Evolutionary conservation across 2,888 invertebrate species (phyloP).

Genomic region (Drosophila pseudotalamancana): DNA sequence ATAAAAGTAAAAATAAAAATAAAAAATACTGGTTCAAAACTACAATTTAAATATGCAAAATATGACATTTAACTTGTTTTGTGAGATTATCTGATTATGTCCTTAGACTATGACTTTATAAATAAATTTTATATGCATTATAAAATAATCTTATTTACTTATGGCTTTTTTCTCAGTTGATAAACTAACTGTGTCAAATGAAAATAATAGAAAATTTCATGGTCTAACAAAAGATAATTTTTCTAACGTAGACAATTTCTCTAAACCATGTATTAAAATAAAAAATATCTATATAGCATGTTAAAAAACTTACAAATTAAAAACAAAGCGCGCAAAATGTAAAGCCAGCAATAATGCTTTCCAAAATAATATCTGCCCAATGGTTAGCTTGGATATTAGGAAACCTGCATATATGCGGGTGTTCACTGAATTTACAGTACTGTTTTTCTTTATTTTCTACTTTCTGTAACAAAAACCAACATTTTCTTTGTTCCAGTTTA

Average conservation of each 20-base stretch:
- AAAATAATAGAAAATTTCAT: not conserved
- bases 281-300: too few relatives aligned
- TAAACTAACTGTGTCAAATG: slow-evolving; percentile 6
- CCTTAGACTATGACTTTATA: not conserved
- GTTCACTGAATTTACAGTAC: too few relatives aligned
- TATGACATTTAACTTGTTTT: not conserved
- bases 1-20: not conserved
- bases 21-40: not conserved
- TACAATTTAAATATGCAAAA: not conserved
- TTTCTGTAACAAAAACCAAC: too few relatives aligned
- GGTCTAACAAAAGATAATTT: not conserved
- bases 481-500: too few relatives aligned
- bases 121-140: not conserved
- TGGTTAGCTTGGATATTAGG: too few relatives aligned
- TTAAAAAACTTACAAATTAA: too few relatives aligned
- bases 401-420: too few relatives aligned
- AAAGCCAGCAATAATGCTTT: too few relatives aligned
- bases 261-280: too few relatives aligned
- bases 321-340: too few relatives aligned
- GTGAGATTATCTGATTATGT: not conserved
- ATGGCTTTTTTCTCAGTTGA: not conserved
- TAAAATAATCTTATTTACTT: not conserved
- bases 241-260: not conserved
- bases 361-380: too few relatives aligned
- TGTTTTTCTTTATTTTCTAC: too few relatives aligned